Conservation (phyloP, 2,888 invertebrate genomes). For the Leucoptera coffeella region DNA sequence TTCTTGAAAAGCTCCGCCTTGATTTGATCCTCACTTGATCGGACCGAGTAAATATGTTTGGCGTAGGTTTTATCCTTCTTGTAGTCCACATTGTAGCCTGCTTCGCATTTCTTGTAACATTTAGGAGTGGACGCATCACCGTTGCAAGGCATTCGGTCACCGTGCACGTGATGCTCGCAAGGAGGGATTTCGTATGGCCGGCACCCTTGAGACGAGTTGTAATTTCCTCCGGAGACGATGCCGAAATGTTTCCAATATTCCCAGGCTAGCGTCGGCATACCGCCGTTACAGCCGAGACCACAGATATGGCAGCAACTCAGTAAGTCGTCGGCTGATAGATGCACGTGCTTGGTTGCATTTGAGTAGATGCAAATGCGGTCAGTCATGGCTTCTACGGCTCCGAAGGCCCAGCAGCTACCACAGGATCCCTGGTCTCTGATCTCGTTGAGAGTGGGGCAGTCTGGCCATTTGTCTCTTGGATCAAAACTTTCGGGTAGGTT, state of each 20-base stretch:
- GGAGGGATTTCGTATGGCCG: conserved; percentile 78
- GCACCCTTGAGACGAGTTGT: conserved; percentile 74
- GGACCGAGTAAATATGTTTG: conserved; percentile 56
- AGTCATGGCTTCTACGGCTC: conserved; percentile 87
- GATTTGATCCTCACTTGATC: conserved; percentile 59
- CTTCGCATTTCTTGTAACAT: conserved; percentile 64
- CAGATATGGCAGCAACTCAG: conserved; percentile 74
- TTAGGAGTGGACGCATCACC: conserved; percentile 69
- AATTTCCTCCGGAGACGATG: conserved; percentile 83
- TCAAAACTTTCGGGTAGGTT: conserved; percentile 74
- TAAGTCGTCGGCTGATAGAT: conserved; percentile 80
- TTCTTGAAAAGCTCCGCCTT: conserved; percentile 77
- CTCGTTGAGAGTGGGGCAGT: conserved; percentile 79
- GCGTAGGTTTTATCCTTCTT: conserved; percentile 73
- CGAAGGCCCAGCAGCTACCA: conserved; percentile 93
- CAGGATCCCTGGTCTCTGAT: conserved; percentile 84
- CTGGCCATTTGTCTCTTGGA: conserved; percentile 71
- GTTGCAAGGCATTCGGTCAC: conserved; percentile 65
- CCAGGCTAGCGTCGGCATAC: conserved; percentile 78
- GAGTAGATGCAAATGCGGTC: conserved; percentile 83
- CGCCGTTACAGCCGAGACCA: conserved; percentile 80
- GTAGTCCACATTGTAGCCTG: conserved; percentile 62
- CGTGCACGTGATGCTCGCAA: conserved; percentile 87
- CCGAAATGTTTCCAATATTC: conserved; percentile 78
- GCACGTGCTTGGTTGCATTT: conserved; percentile 61